Evolutionary conservation across 2,113 vertebrate genomes (phyloP).

Genomic region (Sinocyclocheilus grahami): DNA sequence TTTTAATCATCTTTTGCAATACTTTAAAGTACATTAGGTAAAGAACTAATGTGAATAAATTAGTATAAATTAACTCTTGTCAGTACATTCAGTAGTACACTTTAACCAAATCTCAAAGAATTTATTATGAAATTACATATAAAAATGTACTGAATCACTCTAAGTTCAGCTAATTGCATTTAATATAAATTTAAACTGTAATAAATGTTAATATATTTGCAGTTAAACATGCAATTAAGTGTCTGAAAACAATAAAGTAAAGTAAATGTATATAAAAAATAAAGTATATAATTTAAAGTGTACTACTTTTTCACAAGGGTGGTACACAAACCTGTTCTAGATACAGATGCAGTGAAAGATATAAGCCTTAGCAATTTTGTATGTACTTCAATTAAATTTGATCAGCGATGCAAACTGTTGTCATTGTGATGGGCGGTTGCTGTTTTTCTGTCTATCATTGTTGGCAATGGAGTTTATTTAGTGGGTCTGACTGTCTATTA

Average conservation of each 20-base stretch:
- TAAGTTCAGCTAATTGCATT: background rate
- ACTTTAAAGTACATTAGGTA: background rate
- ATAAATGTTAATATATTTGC: background rate
- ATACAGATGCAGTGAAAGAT: background rate
- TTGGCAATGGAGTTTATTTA: conserved; percentile 75
- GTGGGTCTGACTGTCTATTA: conserved; percentile 66
- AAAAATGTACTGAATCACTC: background rate
- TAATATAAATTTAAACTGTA: background rate
- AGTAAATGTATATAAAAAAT: too few species aligned
- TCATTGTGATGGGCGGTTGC: conserved; percentile 55
- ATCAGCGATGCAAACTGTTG: conserved; percentile 27
- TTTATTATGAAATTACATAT: background rate
- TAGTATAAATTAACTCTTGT: background rate
- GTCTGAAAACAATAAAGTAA: background rate
- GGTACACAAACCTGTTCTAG: background rate
- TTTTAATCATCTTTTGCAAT: background rate
- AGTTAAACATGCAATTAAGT: background rate
- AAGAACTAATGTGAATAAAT: background rate
- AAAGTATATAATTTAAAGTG: background rate
- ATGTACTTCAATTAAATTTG: background rate
- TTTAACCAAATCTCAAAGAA: background rate
- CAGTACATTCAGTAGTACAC: background rate
- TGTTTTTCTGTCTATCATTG: conserved; percentile 54
- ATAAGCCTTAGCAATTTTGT: conserved; percentile 20
- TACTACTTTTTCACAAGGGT: background rate